Evolutionary conservation across 2,888 invertebrate genomes (phyloP), one percentile per base, ranked within the genome.

Genomic region (Stenodera caucasica): DNA sequence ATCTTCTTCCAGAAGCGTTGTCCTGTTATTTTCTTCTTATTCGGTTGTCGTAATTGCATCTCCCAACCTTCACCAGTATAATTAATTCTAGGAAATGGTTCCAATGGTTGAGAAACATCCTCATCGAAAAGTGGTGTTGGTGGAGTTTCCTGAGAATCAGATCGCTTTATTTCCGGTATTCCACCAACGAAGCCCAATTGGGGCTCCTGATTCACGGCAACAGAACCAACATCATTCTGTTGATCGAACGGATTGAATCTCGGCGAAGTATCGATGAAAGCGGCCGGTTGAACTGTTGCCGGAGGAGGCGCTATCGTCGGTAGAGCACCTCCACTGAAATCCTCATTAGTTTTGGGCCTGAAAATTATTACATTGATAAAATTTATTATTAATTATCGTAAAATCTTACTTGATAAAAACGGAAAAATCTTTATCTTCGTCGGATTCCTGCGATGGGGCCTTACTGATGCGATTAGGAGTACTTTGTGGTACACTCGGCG

Each of bases 1-100:
- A 97, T 91, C 79, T 98, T 96, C 83, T 98, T 98, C 99, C 99
- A 99, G 81, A 94, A 86, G 84, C 90, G 84, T 77, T 95, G 94
- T 0, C 94, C 95, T 0, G 96, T 96, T 63, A 96, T 94, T 80
- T 96, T 96, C 85, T 97, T 97, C 80, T 97, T 97, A 77, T 94
- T 94, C 1, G 97, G 97, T 77, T 97, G 96, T 1, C 98, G 85
- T 55, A 98, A 82, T 70, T 96, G 93, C 91, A 98, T 92, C 76
- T 97, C 96, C 97, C 98, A 99, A 26, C 96, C 96, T 23, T 93
- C 90, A 0, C 90, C 94, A 0, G 81, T 78, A 77, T 89, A 92
- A 64, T 84, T 85, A 30, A 88, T 85, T 52, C 95, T 86, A 9
- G 96, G 94, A 81, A 96, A 99, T 55, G 92, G 92, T 79, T 94